phyloP scores from a whole-genome alignment of 1,140 invertebrate species.

The Caerostris darwini region DNA sequence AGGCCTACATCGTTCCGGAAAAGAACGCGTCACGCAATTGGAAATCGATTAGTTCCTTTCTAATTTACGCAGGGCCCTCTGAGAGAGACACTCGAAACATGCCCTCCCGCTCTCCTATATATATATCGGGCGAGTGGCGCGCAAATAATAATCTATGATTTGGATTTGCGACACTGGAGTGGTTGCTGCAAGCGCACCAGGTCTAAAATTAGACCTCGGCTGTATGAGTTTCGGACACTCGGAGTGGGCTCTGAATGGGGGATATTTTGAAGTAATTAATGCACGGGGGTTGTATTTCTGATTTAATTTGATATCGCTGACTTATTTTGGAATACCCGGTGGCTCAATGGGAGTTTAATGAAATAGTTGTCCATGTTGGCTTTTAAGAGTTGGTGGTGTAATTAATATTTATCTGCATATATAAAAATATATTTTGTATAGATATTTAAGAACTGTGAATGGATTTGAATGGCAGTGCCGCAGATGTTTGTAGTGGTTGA shows the following conservation, averaged over 20 bases:
- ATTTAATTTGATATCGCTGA: neutral
- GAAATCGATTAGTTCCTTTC: neutral
- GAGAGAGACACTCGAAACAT: neutral
- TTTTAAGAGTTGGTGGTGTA: too few species aligned
- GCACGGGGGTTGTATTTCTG: neutral
- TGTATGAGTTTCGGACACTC: neutral
- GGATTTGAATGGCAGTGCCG: too few species aligned
- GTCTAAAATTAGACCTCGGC: neutral
- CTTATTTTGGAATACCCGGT: too few species aligned
- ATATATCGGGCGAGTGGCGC: too few species aligned
- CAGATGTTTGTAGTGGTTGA: too few species aligned
- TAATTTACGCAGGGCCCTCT: neutral
- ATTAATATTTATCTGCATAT: too few species aligned
- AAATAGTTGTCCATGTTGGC: too few species aligned
- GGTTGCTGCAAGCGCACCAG: neutral
- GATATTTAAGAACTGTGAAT: too few species aligned
- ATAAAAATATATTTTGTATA: too few species aligned
- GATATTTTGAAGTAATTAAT: neutral
- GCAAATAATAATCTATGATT: conserved; percentile 10
- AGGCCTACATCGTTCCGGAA: neutral
- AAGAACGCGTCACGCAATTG: neutral
- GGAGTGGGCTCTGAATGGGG: neutral
- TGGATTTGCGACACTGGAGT: neutral
- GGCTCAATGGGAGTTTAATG: too few species aligned
- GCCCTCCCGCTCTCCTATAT: neutral